Evolutionary conservation across 1,140 invertebrate species (phyloP).

Genomic region (Semibalanus balanoides): DNA sequence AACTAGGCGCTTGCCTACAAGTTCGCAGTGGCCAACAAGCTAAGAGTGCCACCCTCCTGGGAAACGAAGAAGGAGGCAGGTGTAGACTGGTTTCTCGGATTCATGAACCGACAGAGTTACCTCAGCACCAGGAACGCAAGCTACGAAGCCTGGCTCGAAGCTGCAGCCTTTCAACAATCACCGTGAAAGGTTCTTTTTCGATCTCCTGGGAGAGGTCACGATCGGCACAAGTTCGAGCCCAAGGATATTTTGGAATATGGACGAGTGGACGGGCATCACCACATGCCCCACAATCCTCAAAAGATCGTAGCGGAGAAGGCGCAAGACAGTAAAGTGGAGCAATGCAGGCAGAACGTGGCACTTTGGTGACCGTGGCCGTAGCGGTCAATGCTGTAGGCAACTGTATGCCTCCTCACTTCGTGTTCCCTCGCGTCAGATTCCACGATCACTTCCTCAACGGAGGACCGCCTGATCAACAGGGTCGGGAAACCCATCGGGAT

Average conservation of each 20-base stretch:
- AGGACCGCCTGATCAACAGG: constrained; percentile 22
- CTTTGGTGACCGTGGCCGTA: constrained; percentile 21
- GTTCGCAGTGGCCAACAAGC: constrained; percentile 12
- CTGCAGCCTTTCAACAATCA: constrained; percentile 31
- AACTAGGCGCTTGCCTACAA: constrained; percentile 16
- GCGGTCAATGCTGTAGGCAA: constrained; percentile 23
- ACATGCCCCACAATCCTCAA: constrained; percentile 31
- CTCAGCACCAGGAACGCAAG: constrained; percentile 30
- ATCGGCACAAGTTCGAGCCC: constrained; percentile 21
- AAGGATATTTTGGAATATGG: constrained; percentile 32
- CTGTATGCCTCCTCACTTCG: constrained; percentile 24
- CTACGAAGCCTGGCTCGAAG: constrained; percentile 27
- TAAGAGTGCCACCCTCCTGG: constrained; percentile 24
- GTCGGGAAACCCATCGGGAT: constrained; percentile 22
- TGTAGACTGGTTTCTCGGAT: constrained; percentile 29
- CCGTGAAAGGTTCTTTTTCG: constrained; percentile 27
- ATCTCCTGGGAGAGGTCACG: constrained; percentile 19
- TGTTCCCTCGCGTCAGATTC: constrained; percentile 25
- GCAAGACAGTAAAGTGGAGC: constrained; percentile 30
- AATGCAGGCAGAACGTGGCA: constrained; percentile 32
- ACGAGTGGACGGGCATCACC: constrained; percentile 35
- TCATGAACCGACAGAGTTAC: constrained; percentile 28
- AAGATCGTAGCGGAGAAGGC: constrained; percentile 32
- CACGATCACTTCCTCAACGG: constrained; percentile 22
- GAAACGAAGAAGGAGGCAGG: constrained; percentile 24